Evolutionary conservation across 2,797 vertebrate genomes (phyloP), one percentile per base, ranked within the genome.

Genomic region (Pangasius krempfi): DNA sequence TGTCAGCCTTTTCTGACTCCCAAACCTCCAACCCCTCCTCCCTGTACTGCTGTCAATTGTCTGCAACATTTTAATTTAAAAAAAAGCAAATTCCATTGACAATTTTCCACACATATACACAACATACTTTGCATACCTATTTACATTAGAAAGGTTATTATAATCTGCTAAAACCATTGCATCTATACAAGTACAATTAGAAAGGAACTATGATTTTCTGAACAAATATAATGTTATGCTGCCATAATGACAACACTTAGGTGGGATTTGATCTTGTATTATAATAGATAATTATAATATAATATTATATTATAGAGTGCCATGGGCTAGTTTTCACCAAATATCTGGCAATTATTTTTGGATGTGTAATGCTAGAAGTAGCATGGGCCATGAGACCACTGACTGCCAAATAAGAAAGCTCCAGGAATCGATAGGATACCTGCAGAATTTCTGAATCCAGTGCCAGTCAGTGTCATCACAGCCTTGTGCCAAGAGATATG

Each of bases 41-140:
- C 18, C 22, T 64, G 64, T 68, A 80, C 68, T 50, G 86, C 58
- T 86, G 68, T 88, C 76, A 80, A 90, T 58, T 73, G 73, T 60
- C 37, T 75, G 68, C 72, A 72, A 82, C 68, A 47, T 88, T 90
- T 85, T 82, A 86, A 83, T 85, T 85, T 76, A n/a, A 5, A 37
- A 68, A 73, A 89, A 85, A 81, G 37, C 22, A 60, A 76, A 60
- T 30, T 78, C 27, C 25, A 37, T 7, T 54, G n/a, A 79, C n/a
- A 33, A 54, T 8, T 78, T 73, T 37, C 33, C 33, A 20, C 30
- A 73, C 72, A 44, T 13, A 73, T 76, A 16, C 47, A n/a, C 25
- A 14, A 52, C 14, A 78, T n/a, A 47, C 40, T 47, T 75, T 75
- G 40, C 22, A 47, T 27, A 75, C 44, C 22, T 12, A 5, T 22